A percentile compares a stretch with the other conserved stretches of the same genome.
Evolutionary conservation across 2,113 vertebrate species (phyloP).

Genomic region (Anguilla rostrata): DNA sequence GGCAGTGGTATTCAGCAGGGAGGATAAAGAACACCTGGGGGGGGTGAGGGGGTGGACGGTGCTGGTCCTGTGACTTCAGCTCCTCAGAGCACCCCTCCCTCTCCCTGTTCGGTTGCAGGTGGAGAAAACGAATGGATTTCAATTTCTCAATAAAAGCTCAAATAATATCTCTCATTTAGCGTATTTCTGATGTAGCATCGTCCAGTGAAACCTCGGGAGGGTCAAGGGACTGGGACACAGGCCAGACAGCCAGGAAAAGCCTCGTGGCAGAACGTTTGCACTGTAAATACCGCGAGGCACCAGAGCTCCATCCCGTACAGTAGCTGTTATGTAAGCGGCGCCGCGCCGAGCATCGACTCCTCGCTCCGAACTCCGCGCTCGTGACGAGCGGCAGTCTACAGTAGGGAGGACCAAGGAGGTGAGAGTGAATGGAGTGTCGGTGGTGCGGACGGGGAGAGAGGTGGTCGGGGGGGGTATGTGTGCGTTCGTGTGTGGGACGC

Average conservation of each 20-base stretch:
- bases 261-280: background rate
- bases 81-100: no score
- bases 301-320: background rate
- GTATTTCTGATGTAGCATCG: background rate
- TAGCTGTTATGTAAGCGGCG: background rate
- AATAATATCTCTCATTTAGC: background rate
- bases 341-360: background rate
- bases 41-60: background rate
- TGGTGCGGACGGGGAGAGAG: slow-evolving; percentile 5
- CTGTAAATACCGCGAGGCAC: background rate
- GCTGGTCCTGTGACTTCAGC: no score
- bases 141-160: background rate
- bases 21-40: background rate
- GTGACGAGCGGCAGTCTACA: background rate
- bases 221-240: background rate
- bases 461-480: slow-evolving; percentile 56
- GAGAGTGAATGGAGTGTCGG: background rate
- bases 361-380: background rate
- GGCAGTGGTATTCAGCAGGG: background rate
- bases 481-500: slow-evolving; percentile 32
- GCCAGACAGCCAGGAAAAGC: background rate
- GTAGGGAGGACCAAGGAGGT: background rate
- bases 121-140: no score
- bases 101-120: no score
- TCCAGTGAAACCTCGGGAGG: background rate